Evolutionary conservation across 2,797 vertebrate species (phyloP).

Genomic region (Coranthus polyacanthus): DNA sequence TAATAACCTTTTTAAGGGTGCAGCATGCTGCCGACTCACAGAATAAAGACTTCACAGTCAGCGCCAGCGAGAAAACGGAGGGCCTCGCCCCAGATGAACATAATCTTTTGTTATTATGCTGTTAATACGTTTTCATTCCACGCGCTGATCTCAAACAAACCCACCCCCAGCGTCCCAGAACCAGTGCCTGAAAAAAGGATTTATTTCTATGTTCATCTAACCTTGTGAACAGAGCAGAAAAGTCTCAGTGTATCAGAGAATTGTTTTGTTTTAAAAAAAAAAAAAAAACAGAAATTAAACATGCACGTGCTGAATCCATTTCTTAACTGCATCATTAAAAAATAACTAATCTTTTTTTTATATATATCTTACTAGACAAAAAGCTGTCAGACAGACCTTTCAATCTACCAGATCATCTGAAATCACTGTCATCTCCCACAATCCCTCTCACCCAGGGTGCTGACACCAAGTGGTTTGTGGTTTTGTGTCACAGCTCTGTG

Average conservation of each 20-base stretch:
- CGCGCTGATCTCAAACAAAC: conserved; percentile 75
- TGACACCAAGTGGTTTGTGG: conserved; percentile 62
- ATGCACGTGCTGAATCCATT: neutral
- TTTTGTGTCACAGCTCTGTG: conserved; percentile 36
- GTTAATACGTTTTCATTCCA: conserved; percentile 83
- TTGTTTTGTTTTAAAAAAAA: conserved; percentile 25
- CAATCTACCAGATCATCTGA: conserved; percentile 23
- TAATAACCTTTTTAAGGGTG: conserved; percentile 87
- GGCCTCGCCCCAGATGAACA: conserved; percentile 80
- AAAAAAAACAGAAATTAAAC: conserved; percentile 50
- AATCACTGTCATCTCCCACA: conserved; percentile 58
- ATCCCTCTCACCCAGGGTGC: conserved; percentile 69
- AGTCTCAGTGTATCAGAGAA: conserved; percentile 34
- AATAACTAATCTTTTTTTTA: neutral
- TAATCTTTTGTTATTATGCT: conserved; percentile 88
- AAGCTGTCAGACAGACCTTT: conserved; percentile 3
- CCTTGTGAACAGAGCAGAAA: conserved; percentile 63
- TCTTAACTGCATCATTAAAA: neutral
- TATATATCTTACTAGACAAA: conserved; percentile 10
- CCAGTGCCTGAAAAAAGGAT: conserved; percentile 43
- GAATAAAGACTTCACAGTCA: conserved; percentile 85
- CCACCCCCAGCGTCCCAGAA: conserved; percentile 55
- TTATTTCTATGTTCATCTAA: conserved; percentile 66
- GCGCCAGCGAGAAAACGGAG: conserved; percentile 76
- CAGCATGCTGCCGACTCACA: conserved; percentile 72